Evolutionary conservation across 2,113 vertebrate genomes (phyloP), one percentile per base, ranked within the genome.

Genomic region (Alosa alosa): DNA sequence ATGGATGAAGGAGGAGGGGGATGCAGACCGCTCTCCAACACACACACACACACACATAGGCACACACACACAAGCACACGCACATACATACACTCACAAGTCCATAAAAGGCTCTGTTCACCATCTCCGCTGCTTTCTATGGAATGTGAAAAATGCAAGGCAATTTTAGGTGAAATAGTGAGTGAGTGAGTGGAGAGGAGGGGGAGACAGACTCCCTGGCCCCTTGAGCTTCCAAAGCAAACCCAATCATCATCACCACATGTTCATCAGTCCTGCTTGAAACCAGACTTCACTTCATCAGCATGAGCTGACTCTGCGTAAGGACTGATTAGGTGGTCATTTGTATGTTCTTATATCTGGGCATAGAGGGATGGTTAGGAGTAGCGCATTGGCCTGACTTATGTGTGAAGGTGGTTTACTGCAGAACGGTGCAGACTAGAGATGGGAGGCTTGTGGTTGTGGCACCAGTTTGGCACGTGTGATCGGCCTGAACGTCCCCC

Each of bases 61-160:
- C n/a, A n/a, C n/a, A n/a, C n/a, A n/a, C n/a, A n/a, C 52, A 57
- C 52, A 64, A 6, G n/a, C 57, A 64, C 57, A 64, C 57, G n/a
- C 57, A 68, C 60, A 68, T 10, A 68, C n/a, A 9, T 8, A 10
- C 64, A 72, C 31, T 31, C n/a, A 72, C 22, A 72, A 72, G 25
- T 36, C 64, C 64, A 31, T 72, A 72, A 72, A 72, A 72, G 64
- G 64, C 64, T 31, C 3, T 10, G 64, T 72, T 31, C 64, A 36
- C 78, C 86, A 75, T 64, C 41, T 72, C 6, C 15, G 50, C 81
- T 88, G 68, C 86, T 93, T 90, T 91, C 86, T 90, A 87, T 90
- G 91, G 90, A 91, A 55, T 81, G 85, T 85, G 88, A 89, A 85
- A 86, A 90, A 92, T 50, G 75, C 83, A 84, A 46, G 87, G 85